These are phyloP conservation scores for Moxostoma hubbsi DNA, from an alignment of 2,797 vertebrate species.

Conservation along the genomic window DNA sequence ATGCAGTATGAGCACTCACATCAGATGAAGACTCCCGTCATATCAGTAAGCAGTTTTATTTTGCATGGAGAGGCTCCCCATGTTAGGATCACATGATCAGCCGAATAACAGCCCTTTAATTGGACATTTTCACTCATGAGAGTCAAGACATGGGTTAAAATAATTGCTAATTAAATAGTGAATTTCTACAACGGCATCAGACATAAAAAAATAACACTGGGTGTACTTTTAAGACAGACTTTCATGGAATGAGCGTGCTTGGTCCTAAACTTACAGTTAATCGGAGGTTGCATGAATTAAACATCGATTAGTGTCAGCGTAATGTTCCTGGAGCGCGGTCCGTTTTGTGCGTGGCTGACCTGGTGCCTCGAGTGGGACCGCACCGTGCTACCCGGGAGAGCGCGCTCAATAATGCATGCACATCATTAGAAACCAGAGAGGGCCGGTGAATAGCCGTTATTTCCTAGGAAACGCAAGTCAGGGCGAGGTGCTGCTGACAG, in stretches of 20 bases:
- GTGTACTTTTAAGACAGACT: background rate
- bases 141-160: no score
- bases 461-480: constrained; percentile 65
- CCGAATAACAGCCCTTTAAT: no score
- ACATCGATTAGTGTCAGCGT: constrained; percentile 61
- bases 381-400: constrained; percentile 67
- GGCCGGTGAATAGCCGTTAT: constrained; percentile 61
- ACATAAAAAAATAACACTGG: no score
- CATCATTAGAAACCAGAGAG: constrained; percentile 81
- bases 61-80: no score
- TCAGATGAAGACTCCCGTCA: no score
- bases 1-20: no score
- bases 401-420: constrained; percentile 77
- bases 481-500: constrained; percentile 59
- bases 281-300: constrained; percentile 70
- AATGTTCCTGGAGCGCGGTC: constrained; percentile 63
- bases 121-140: no score
- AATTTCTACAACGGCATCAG: no score
- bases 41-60: no score
- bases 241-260: background rate
- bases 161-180: no score
- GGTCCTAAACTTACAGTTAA: constrained; percentile 32
- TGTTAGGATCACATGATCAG: no score
- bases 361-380: constrained; percentile 58
- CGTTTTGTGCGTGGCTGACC: constrained; percentile 76